Evolutionary conservation across 1,140 invertebrate genomes (phyloP).

Genomic region (Spodoptera frugiperda): DNA sequence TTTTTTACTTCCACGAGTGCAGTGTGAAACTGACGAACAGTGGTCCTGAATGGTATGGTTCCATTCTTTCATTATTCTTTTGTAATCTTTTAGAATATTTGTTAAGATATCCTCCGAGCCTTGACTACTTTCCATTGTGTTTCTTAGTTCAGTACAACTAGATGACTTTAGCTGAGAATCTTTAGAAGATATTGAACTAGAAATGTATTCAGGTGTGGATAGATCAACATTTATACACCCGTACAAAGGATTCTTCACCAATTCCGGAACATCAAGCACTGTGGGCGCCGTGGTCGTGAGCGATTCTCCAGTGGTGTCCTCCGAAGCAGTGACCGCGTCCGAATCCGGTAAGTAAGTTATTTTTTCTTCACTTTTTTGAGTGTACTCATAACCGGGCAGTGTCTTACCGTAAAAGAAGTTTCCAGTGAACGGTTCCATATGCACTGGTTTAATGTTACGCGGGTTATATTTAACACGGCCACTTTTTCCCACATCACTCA

Average conservation of each 20-base stretch:
- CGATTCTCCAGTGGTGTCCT: slow-evolving; percentile 70
- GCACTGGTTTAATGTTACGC: slow-evolving; percentile 74
- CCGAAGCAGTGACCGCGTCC: slow-evolving; percentile 74
- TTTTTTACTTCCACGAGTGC: slow-evolving; percentile 54
- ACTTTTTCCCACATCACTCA: slow-evolving; percentile 73
- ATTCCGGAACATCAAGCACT: slow-evolving; percentile 72
- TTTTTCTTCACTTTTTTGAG: slow-evolving; percentile 76
- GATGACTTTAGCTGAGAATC: slow-evolving; percentile 77
- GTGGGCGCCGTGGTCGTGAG: slow-evolving; percentile 72
- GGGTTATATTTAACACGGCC: slow-evolving; percentile 71
- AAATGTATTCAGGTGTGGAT: slow-evolving; percentile 68
- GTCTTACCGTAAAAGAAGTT: slow-evolving; percentile 82
- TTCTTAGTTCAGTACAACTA: slow-evolving; percentile 78
- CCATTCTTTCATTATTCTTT: slow-evolving; percentile 84
- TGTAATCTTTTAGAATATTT: slow-evolving; percentile 80
- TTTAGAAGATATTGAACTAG: slow-evolving; percentile 64
- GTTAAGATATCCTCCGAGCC: slow-evolving; percentile 66
- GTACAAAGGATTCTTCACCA: slow-evolving; percentile 78
- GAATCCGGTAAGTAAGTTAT: slow-evolving; percentile 79
- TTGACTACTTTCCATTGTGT: slow-evolving; percentile 70
- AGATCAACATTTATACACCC: slow-evolving; percentile 72
- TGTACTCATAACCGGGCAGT: slow-evolving; percentile 73
- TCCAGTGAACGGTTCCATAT: slow-evolving; percentile 77
- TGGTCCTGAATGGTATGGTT: slow-evolving; percentile 81
- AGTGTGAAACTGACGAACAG: slow-evolving; percentile 72